A percentile compares a stretch with the other conserved stretches of the same genome.
phyloP scores from a whole-genome alignment of 2,888 invertebrate species.

The Carterocephalus palaemon region DNA sequence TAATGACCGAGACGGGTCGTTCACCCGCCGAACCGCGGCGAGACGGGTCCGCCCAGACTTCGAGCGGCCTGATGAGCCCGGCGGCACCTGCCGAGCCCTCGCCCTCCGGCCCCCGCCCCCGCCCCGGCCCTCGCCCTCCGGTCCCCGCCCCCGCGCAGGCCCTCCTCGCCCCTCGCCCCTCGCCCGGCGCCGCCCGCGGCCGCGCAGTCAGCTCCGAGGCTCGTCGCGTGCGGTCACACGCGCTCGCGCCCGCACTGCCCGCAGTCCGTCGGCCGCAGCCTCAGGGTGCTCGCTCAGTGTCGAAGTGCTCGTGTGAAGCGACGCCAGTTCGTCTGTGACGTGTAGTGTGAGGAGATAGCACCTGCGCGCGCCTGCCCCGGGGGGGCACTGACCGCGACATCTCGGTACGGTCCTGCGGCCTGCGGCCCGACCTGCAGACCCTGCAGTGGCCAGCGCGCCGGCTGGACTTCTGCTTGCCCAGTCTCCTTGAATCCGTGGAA shows the following conservation, averaged over 20 bases:
- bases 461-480: too few species aligned
- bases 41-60: conserved; percentile 8
- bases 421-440: too few species aligned
- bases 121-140: conserved; percentile 12
- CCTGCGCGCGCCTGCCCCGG: conserved; percentile 27
- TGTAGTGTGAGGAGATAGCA: conserved; percentile 7
- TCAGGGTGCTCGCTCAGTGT: conserved; percentile 4
- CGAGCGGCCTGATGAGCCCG: conserved; percentile 2
- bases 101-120: conserved; percentile 11
- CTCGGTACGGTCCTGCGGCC: conserved; percentile 39
- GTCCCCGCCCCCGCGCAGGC: background rate
- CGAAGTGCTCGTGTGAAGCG: conserved; percentile 8
- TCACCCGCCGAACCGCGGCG: conserved; percentile 4
- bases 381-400: conserved; percentile 59
- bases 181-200: conserved; percentile 7
- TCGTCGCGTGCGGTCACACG: conserved; percentile 14
- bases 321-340: conserved; percentile 5
- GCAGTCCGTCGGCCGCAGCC: background rate
- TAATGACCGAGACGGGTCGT: conserved; percentile 8
- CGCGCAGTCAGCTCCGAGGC: conserved; percentile 21
- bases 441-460: too few species aligned
- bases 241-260: background rate
- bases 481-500: too few species aligned
- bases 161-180: conserved; percentile 4
- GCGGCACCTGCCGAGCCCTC: conserved; percentile 5